phyloP scores from a whole-genome alignment of 2,113 vertebrate species.

The Neolamprologus variostigma region DNA sequence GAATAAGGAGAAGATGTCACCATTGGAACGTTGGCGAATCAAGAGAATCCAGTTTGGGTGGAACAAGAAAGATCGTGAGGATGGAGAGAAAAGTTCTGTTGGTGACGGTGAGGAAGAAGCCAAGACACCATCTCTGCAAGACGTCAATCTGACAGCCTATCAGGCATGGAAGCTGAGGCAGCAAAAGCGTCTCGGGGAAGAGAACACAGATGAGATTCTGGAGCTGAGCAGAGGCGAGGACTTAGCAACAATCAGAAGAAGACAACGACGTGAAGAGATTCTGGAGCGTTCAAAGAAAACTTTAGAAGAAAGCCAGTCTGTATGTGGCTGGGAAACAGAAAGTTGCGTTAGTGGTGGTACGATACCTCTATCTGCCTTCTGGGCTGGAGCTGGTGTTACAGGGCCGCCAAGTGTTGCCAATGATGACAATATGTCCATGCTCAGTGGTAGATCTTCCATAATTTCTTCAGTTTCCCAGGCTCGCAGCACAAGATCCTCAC shows the following conservation, averaged over 20 bases:
- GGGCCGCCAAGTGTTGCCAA: conserved; percentile 45
- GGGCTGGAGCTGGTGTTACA: conserved; percentile 52
- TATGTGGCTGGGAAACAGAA: conserved; percentile 82
- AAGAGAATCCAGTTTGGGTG: conserved; percentile 96
- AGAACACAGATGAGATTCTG: conserved; percentile 77
- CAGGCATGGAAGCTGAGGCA: conserved; percentile 90
- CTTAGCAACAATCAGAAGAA: conserved; percentile 71
- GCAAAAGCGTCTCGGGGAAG: conserved; percentile 83
- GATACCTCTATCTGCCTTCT: conserved; percentile 85
- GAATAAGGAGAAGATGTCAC: conserved; percentile 86
- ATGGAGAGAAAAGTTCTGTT: conserved; percentile 40
- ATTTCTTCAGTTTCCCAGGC: conserved; percentile 67
- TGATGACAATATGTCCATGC: conserved; percentile 77
- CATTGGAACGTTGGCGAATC: conserved; percentile 89
- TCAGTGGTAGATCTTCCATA: conserved; percentile 76
- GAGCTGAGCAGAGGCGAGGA: conserved; percentile 80
- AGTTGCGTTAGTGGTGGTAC: conserved; percentile 74
- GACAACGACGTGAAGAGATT: conserved; percentile 84
- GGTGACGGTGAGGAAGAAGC: conserved; percentile 45
- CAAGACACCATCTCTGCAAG: conserved; percentile 54
- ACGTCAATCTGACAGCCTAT: conserved; percentile 83
- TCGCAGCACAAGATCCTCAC: conserved; percentile 40
- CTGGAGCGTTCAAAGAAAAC: conserved; percentile 83
- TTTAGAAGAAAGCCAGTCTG: conserved; percentile 87
- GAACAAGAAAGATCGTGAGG: conserved; percentile 78